Evolutionary conservation across 2,888 invertebrate genomes (phyloP), one percentile per base, ranked within the genome.

Genomic region (Nomada lathburiana): DNA sequence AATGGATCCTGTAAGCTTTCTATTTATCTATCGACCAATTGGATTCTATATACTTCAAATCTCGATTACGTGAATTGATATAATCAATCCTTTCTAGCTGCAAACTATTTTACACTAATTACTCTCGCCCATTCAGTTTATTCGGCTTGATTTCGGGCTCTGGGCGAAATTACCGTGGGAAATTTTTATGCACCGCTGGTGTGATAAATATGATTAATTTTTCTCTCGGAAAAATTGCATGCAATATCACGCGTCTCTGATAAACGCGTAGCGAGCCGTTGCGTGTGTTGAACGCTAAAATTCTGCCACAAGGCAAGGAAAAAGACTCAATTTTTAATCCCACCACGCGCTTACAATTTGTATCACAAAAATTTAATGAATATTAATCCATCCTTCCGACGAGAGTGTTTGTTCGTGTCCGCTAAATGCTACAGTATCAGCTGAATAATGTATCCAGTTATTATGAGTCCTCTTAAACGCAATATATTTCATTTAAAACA

Each of bases 101-200:
- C 60, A 60, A 74, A 75, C 64, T 29, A 44, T 67, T 75, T 75
- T 67, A 23, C 29, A 67, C 44, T 75, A 67, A 77, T 77, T 65
- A 67, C 76, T 60, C 47, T 18, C 18, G 55, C 26, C 53, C 50
- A 76, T 57, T 23, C 52, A 47, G 57, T 76, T 59, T 13, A 42
- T 60, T 26, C 26, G 20, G 2, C 3, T 1, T 11, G 36, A 36
- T 67, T 74, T 36, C 55, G 23, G 7, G 13, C 4, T 4, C 23
- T 20, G 7, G 13, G 10, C 13, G 47, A 68, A 78, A 75, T 78
- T 55, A 67, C 50, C 60, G 16, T 9, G 5, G 26, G 16, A 13
- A 44, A 78, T 62, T 65, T 62, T 75, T 62, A 29, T 53, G 47
- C 60, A 26, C 13, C 29, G 16, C 13, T 23, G 18, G 20, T 20